These are phyloP conservation scores for Cantharis rustica DNA, from an alignment of 2,888 invertebrate species.

Conservation along the genomic window DNA sequence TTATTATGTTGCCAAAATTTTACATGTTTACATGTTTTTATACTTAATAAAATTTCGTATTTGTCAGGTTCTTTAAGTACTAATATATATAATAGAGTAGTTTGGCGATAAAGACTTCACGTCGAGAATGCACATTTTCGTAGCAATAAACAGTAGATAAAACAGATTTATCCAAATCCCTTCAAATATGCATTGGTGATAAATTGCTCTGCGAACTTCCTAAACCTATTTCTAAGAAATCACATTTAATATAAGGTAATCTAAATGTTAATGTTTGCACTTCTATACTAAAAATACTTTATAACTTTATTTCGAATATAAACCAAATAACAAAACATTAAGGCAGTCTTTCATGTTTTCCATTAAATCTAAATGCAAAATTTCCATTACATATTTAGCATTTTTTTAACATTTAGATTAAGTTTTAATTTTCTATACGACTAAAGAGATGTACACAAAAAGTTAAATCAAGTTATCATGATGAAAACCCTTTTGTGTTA, in stretches of 20 bases:
- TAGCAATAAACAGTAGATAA: conserved; percentile 35
- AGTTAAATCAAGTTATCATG: not conserved
- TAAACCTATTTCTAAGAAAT: not conserved
- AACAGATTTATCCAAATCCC: conserved; percentile 32
- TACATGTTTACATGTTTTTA: not conserved
- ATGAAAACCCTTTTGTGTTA: not conserved
- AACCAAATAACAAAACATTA: not conserved
- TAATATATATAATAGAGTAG: not conserved
- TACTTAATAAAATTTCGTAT: not conserved
- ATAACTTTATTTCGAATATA: not conserved
- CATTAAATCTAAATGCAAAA: not conserved
- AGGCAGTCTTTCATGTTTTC: not conserved
- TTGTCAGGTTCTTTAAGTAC: not conserved
- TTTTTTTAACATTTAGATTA: not conserved
- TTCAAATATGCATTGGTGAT: conserved; percentile 28
- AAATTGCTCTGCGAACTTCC: conserved; percentile 14
- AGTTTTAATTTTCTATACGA: not conserved
- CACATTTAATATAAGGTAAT: not conserved
- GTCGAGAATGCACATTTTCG: conserved; percentile 24
- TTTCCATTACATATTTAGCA: not conserved
- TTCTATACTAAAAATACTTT: not conserved
- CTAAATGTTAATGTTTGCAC: not conserved
- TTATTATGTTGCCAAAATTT: not conserved
- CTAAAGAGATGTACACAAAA: not conserved
- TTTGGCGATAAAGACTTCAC: conserved; percentile 15